phyloP scores from a whole-genome alignment of 2,797 vertebrate genomes.

The Amblyopsis hoosieri region DNA sequence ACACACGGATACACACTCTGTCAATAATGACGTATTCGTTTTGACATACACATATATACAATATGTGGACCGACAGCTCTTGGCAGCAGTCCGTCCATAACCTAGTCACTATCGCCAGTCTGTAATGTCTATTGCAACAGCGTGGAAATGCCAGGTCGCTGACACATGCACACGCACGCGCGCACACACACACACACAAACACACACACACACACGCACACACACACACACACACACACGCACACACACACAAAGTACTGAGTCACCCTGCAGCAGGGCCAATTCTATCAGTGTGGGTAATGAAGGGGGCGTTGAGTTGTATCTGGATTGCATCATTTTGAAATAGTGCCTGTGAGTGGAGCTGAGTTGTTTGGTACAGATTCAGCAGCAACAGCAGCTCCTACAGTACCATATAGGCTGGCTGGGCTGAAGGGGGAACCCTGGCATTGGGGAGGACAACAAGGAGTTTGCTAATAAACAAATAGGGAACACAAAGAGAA shows the following conservation, averaged over 20 bases:
- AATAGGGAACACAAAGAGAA: slow-evolving; percentile 62
- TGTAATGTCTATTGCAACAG: slow-evolving; percentile 45
- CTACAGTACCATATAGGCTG: not conserved
- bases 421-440: slow-evolving; percentile 28
- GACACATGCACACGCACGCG: slow-evolving; percentile 4
- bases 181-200: slow-evolving; percentile 7
- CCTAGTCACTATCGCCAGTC: slow-evolving; percentile 17
- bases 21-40: not conserved
- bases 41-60: slow-evolving; percentile 5
- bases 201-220: slow-evolving; percentile 1
- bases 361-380: slow-evolving; percentile 61
- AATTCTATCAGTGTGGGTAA: slow-evolving; percentile 24
- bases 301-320: slow-evolving; percentile 59
- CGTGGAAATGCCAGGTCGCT: too few relatives aligned
- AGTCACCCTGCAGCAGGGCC: slow-evolving; percentile 37
- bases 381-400: slow-evolving; percentile 29
- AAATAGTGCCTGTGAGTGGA: slow-evolving; percentile 36
- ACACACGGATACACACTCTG: not conserved
- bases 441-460: slow-evolving; percentile 41
- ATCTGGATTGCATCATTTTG: slow-evolving; percentile 59
- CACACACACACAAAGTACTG: slow-evolving; percentile 27
- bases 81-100: slow-evolving; percentile 19
- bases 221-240: slow-evolving; percentile 5
- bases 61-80: slow-evolving; percentile 34
- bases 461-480: slow-evolving; percentile 68